phyloP scores from a whole-genome alignment of 2,888 invertebrate genomes.

The Drosophila austrosaltans region DNA sequence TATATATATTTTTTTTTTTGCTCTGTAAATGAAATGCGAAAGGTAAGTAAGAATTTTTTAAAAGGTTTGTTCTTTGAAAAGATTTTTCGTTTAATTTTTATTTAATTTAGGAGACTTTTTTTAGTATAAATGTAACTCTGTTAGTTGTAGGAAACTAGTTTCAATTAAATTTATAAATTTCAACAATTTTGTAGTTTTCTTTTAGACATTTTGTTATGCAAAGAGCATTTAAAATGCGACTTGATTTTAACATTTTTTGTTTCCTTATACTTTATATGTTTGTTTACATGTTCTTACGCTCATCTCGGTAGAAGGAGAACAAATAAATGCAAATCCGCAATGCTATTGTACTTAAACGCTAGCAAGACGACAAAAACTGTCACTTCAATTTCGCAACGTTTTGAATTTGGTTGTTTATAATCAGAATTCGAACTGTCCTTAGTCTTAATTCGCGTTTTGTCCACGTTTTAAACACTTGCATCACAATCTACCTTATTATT shows the following conservation, averaged over 20 bases:
- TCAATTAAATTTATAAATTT: no score
- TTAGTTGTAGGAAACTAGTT: no score
- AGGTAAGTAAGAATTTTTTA: background rate
- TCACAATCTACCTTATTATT: background rate
- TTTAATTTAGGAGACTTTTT: no score
- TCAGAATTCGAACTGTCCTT: slow-evolving; percentile 34
- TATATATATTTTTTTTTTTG: background rate
- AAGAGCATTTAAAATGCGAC: slow-evolving; percentile 4
- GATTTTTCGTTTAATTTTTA: no score
- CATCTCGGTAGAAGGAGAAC: background rate
- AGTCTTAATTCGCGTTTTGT: slow-evolving; percentile 42
- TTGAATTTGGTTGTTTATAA: slow-evolving; percentile 39
- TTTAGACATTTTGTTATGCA: background rate
- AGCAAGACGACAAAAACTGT: slow-evolving; percentile 50
- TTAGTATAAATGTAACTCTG: no score
- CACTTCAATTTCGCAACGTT: slow-evolving; percentile 55
- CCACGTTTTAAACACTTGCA: slow-evolving; percentile 5
- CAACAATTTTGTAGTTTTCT: no score
- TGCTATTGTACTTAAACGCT: slow-evolving; percentile 49
- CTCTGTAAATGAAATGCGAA: background rate
- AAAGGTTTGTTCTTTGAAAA: background rate
- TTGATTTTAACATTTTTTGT: background rate
- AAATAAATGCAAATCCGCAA: slow-evolving; percentile 10
- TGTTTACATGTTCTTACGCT: slow-evolving; percentile 14
- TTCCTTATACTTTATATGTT: slow-evolving; percentile 4